Evolutionary conservation across 2,888 invertebrate genomes (phyloP).

Genomic region (Macrosiphum euphorbiae): DNA sequence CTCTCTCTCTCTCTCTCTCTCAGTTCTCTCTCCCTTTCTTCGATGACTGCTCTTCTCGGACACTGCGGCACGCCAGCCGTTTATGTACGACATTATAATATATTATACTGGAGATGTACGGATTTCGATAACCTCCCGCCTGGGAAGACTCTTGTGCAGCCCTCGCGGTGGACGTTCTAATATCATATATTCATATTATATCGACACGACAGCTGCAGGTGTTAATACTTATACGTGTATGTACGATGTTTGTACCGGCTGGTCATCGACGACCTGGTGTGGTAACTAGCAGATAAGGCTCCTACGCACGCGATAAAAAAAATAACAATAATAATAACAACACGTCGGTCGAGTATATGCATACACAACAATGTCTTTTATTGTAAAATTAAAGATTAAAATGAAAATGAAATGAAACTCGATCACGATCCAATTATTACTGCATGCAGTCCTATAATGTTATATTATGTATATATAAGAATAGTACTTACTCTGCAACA

Average conservation of each 20-base stretch:
- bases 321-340: not conserved
- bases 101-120: constrained; percentile 27
- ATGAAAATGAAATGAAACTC: constrained; percentile 50
- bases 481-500: too few species aligned
- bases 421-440: constrained; percentile 57
- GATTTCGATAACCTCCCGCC: constrained; percentile 44
- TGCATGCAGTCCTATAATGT: not conserved
- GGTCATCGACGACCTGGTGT: not conserved
- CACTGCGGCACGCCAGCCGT: not conserved
- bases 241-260: not conserved
- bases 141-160: not conserved
- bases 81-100: constrained; percentile 7
- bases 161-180: constrained; percentile 16
- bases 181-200: not conserved
- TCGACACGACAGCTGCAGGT: constrained; percentile 8
- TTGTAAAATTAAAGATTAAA: not conserved
- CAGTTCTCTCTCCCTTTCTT: not conserved
- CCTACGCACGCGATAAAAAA: not conserved
- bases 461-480: not conserved
- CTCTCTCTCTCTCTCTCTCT: not conserved
- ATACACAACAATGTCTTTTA: not conserved
- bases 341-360: not conserved
- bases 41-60: not conserved
- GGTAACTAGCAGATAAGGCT: not conserved
- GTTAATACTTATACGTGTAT: not conserved